phyloP scores from a whole-genome alignment of 1,140 invertebrate genomes.

The Ostrea denselamellosa region DNA sequence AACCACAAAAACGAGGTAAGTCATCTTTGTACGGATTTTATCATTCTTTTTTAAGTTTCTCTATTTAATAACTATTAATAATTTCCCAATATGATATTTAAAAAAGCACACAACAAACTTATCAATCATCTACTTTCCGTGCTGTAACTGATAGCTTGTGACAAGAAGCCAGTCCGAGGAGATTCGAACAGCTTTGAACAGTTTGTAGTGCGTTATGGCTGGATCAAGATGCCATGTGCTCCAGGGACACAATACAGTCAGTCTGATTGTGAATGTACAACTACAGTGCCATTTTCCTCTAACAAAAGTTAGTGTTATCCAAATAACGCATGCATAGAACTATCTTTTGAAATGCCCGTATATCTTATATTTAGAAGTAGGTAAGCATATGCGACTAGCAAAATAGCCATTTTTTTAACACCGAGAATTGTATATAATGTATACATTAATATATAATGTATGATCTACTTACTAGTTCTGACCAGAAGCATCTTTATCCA shows the following conservation, averaged over 20 bases:
- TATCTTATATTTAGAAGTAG: too few relatives aligned
- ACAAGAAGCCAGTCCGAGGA: constrained; percentile 57
- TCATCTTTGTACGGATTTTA: background rate
- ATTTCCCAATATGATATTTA: background rate
- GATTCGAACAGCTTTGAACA: constrained; percentile 61
- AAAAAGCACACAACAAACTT: background rate
- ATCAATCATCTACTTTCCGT: background rate
- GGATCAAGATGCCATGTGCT: constrained; percentile 63
- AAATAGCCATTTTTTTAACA: too few relatives aligned
- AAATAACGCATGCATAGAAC: too few relatives aligned
- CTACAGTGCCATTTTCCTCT: constrained; percentile 30
- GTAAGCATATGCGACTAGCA: too few relatives aligned
- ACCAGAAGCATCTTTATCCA: too few relatives aligned
- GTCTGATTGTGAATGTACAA: constrained; percentile 59
- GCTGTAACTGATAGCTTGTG: constrained; percentile 41
- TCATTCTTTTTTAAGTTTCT: background rate
- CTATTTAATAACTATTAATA: background rate
- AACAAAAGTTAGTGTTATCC: constrained; percentile 44
- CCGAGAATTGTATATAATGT: too few relatives aligned
- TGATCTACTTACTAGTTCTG: too few relatives aligned
- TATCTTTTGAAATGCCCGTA: too few relatives aligned
- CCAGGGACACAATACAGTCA: constrained; percentile 60
- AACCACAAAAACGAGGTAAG: constrained; percentile 4
- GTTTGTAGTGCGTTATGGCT: constrained; percentile 56
- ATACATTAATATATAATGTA: too few relatives aligned